Evolutionary conservation across 1,140 invertebrate species (phyloP).

Genomic region (Oncopodura yosiiana): DNA sequence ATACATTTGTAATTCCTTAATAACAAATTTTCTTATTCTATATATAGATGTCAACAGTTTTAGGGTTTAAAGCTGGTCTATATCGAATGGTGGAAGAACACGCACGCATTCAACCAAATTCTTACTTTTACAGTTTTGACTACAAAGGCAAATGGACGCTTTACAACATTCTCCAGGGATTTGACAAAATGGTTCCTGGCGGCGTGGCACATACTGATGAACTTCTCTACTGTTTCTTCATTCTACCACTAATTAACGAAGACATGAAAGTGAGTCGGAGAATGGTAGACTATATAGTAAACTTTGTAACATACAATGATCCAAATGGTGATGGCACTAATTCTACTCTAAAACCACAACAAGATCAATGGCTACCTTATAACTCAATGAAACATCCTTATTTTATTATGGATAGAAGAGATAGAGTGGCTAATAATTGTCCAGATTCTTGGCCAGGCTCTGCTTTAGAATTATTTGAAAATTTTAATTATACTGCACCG

Average conservation of each 20-base stretch:
- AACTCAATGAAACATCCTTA: neutral
- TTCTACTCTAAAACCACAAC: neutral
- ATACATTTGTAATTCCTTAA: neutral
- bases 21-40: neutral
- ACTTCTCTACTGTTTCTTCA: conserved; percentile 7
- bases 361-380: neutral
- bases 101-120: neutral
- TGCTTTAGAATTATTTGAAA: conserved; percentile 2
- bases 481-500: neutral
- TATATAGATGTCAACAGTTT: neutral
- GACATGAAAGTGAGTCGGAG: conserved; percentile 3
- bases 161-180: conserved; percentile 7
- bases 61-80: neutral
- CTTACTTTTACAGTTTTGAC: conserved; percentile 16
- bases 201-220: conserved; percentile 8
- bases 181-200: conserved; percentile 2
- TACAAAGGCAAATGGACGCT: conserved; percentile 9
- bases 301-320: conserved; percentile 14
- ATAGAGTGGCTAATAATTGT: conserved; percentile 3
- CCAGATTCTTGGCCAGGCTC: conserved; percentile 5
- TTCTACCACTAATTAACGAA: conserved; percentile 1
- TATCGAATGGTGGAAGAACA: neutral
- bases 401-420: conserved; percentile 1
- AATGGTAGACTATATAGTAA: conserved; percentile 12
- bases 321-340: neutral